Evolutionary conservation across 2,888 invertebrate genomes (phyloP).

Genomic region (Uropetala carovei): DNA sequence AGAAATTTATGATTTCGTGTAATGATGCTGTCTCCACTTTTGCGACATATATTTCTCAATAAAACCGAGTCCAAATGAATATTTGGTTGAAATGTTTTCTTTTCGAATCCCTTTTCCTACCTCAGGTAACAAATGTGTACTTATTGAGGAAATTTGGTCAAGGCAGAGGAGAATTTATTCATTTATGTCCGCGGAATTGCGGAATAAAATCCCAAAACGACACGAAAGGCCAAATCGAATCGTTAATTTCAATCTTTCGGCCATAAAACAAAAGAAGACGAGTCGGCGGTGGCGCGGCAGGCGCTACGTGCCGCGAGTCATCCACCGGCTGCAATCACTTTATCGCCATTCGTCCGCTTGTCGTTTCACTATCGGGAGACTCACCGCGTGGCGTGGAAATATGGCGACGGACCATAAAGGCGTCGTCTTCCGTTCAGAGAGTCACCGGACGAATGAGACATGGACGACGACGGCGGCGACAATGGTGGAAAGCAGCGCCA

Average conservation of each 20-base stretch:
- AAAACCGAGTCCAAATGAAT: no score
- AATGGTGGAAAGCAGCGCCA: not conserved
- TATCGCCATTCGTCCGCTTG: not conserved
- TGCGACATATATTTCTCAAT: no score
- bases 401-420: not conserved
- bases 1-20: no score
- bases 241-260: slow-evolving; percentile 31
- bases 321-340: not conserved
- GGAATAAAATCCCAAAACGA: no score
- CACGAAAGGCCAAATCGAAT: not conserved
- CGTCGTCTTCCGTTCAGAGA: slow-evolving; percentile 15
- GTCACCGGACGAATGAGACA: not conserved
- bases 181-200: no score
- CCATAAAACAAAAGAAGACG: slow-evolving; percentile 58
- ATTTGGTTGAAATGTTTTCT: no score
- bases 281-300: not conserved
- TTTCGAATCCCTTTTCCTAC: no score
- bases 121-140: no score
- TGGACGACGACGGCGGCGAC: not conserved
- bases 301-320: not conserved
- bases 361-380: not conserved
- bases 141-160: no score
- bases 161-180: no score
- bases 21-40: no score
- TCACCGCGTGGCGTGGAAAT: not conserved